Evolutionary conservation across 2,888 invertebrate genomes (phyloP), one percentile per base, ranked within the genome.

Genomic region (Aspidapion aeneum): DNA sequence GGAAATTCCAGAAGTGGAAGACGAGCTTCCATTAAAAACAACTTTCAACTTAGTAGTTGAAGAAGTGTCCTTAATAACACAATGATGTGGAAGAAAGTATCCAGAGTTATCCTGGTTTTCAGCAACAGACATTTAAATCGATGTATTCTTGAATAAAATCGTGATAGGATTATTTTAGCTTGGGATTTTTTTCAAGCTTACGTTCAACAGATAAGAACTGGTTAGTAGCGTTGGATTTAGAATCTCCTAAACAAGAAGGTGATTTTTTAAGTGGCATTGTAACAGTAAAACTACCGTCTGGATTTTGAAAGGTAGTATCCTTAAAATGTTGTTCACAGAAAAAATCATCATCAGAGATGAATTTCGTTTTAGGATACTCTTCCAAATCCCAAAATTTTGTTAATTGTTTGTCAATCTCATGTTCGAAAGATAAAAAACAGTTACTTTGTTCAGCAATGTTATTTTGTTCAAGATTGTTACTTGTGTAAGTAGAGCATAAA

Each of bases 171-270:
- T 22, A 18, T 9, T 48, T n/a, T 55, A 67, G 58, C 12, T 55
- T 21, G 12, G 19, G 21, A 57, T 67, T 64, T 18, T 67, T 64
- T 59, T 71, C 70, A 9, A 70, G 49, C n/a, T 48, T 48, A 48
- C 49, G 49, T 60, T 71, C 70, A 7, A 70, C 48, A n/a, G 52
- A 49, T 12, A 59, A 51, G 61, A 71, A 69, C 18, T 69, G 35
- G 17, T 64, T 66, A 5, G 51, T 55, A 7, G 71, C 69, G n/a
- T 48, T 62, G 5, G 54, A 17, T 55, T 49, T 58, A 3, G 69
- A 68, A 16, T 66, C 61, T 22, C 68, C 71, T 51, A 70, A 63
- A 20, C 60, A 7, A 1, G 50, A 20, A 2, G 60, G n/a, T 50
- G 52, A 59, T 16, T 63, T 49, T 57, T 60, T 64, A 18, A 68